Evolutionary conservation across 2,113 vertebrate genomes (phyloP), one percentile per base, ranked within the genome.

Genomic region (Apistogramma diplotaenia): DNA sequence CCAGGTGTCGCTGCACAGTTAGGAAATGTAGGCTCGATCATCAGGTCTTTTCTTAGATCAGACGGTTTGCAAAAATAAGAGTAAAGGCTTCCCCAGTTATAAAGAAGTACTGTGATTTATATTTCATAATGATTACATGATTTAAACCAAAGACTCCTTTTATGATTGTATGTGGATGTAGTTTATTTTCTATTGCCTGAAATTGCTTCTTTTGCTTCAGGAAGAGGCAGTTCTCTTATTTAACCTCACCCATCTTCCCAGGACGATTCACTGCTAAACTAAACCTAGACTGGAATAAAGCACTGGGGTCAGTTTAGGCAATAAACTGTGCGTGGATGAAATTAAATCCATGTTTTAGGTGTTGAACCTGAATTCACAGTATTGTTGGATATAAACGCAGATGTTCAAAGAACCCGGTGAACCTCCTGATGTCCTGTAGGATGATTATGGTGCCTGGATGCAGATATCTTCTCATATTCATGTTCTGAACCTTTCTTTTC

Each of bases 1-100:
- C 77, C 27, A 79, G 90, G 46, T 15, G 90, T 85, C 92, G 87
- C 59, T 58, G 71, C 27, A 81, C 21, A 43, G 65, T 51, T 46
- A 55, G 33, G 31, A 51, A 83, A 70, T 0, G 3, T 8, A 46
- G 21, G 19, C n/a, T 25, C 40, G 16, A 49, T 10, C 40, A 0
- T 49, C 40, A n/a, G 25, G 65, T 5, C 10, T 70, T 70, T 49
- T 29, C 40, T 13, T 31, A 4, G 43, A 51, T 19, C 25, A 51
- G 25, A 29, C 51, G 18, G 7, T 31, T 13, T 7, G 12, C 27
- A 49, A 70, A 70, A 6, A 49, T 49, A 49, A 29, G 9, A 19
- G 25, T 8, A 3, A 31, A 49, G 0, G 0, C 12, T 49, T 23
- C 19, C 4, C 5, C 9, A n/a, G 16, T 70, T 70, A n/a, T 13